Conservation (phyloP, 2,888 invertebrate species). For the Drosophila nigricruria region DNA sequence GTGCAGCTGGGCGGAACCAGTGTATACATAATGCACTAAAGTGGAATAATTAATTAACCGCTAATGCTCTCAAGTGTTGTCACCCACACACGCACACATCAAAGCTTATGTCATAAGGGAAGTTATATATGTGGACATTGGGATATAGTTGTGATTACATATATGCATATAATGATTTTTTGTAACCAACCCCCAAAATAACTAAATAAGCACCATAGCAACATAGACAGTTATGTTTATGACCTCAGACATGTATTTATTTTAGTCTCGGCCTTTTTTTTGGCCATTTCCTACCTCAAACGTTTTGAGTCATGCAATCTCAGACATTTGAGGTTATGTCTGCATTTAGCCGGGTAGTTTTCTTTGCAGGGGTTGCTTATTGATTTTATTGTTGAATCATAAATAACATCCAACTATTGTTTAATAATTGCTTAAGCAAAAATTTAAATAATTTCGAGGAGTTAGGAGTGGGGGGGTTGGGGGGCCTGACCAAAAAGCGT, state of each 20-base stretch:
- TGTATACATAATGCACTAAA: conserved; percentile 9
- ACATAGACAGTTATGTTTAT: conserved; percentile 28
- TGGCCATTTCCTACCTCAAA: conserved; percentile 70
- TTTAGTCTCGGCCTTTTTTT: conserved; percentile 15
- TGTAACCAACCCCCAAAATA: conserved; percentile 44
- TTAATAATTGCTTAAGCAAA: not conserved
- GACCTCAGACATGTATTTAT: conserved; percentile 33
- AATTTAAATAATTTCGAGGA: conserved; percentile 2
- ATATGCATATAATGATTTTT: no score
- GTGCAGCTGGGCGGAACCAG: conserved; percentile 11
- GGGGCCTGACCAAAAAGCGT: conserved; percentile 45
- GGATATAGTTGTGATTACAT: no score
- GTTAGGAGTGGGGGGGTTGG: no score
- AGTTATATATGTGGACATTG: conserved; percentile 30
- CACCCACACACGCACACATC: conserved; percentile 6
- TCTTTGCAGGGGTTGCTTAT: conserved; percentile 35
- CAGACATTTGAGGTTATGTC: conserved; percentile 64
- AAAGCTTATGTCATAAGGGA: conserved; percentile 54
- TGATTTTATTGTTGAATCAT: conserved; percentile 28
- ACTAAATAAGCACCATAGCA: not conserved
- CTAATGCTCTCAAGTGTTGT: conserved; percentile 4
- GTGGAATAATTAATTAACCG: conserved; percentile 19
- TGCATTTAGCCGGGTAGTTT: conserved; percentile 33
- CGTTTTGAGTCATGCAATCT: conserved; percentile 41
- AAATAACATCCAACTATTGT: not conserved